Evolutionary conservation across 2,888 invertebrate species (phyloP), one percentile per base, ranked within the genome.

Genomic region (Steinernema scapterisci): DNA sequence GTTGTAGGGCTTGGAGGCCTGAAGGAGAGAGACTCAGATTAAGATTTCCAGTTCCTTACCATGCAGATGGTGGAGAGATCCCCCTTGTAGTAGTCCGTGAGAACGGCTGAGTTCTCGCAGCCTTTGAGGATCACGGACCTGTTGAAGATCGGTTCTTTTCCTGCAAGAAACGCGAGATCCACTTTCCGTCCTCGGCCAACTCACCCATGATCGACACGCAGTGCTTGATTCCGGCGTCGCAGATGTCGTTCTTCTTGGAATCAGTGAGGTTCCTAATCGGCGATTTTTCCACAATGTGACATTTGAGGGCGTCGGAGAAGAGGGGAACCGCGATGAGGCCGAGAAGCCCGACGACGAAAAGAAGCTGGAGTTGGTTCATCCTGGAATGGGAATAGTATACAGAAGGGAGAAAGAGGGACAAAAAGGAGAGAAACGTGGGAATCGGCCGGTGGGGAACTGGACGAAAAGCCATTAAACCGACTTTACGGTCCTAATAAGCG

Each of bases 251-350:
- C 21, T 21, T 21, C n/a, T 19, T 19, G 21, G 16, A 5, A 1
- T 52, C 52, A 11, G 19, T 52, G 21, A 23, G 7, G 21, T 52
- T 23, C 52, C 11, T 9, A 3, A 1, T 52, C 3, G 52, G 52
- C 11, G 52, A 52, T 1, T 52, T 19, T 21, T 52, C 52, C 21
- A 21, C 19, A 23, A 52, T 11, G 52, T 52, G 52, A 11, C 52
- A 52, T 23, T 52, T 52, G 52, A 52, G 52, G 52, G 52, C 52
- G 52, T 19, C 52, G 21, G 23, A n/a, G 52, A 52, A 23, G 52
- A 52, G 52, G 23, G 52, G 52, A 1, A 52, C 21, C 1, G 23
- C 23, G 21, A 23, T 23, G 1, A 52, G 23, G 1, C 11, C 52
- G 52, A 23, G 2, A 23, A 52, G 19, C 23, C 52, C 52, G 21